A percentile compares a stretch with the other conserved stretches of the same genome.
phyloP scores from a whole-genome alignment of 2,797 vertebrate genomes.

The Tokudaia muenninki region DNA sequence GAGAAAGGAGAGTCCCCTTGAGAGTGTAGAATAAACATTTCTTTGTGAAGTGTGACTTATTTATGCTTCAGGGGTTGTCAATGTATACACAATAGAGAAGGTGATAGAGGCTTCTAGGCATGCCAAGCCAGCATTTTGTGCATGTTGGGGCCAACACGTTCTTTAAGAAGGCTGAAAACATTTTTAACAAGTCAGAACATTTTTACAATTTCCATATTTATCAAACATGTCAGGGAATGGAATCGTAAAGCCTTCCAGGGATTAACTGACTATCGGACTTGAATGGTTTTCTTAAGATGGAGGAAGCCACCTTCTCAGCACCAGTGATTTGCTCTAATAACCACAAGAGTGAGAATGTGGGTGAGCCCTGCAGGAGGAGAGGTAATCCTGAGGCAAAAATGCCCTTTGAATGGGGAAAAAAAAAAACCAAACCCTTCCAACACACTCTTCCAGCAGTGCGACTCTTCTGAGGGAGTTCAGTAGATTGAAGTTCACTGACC shows the following conservation, averaged over 20 bases:
- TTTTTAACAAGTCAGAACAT: slow-evolving; percentile 84
- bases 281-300: slow-evolving; percentile 72
- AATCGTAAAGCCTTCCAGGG: slow-evolving; percentile 83
- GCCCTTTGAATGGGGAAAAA: slow-evolving; percentile 64
- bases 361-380: slow-evolving; percentile 80
- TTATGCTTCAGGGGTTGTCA: slow-evolving; percentile 84
- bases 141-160: slow-evolving; percentile 75
- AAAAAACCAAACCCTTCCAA: neutral
- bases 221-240: slow-evolving; percentile 82
- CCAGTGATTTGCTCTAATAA: slow-evolving; percentile 75
- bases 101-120: slow-evolving; percentile 77
- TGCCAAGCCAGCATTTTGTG: slow-evolving; percentile 84
- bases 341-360: slow-evolving; percentile 73
- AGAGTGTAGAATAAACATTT: slow-evolving; percentile 82
- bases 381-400: slow-evolving; percentile 75
- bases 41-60: slow-evolving; percentile 84
- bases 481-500: slow-evolving; percentile 71
- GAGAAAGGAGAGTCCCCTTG: slow-evolving; percentile 77
- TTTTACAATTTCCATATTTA: slow-evolving; percentile 86
- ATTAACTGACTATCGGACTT: slow-evolving; percentile 81
- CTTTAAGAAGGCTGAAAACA: slow-evolving; percentile 76
- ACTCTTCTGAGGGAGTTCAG: slow-evolving; percentile 68
- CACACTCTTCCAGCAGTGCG: neutral
- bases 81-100: slow-evolving; percentile 80
- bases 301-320: slow-evolving; percentile 79